Base-by-base conservation (phyloP, 2,888 invertebrate genomes). In the Lottia scabra region DNA sequence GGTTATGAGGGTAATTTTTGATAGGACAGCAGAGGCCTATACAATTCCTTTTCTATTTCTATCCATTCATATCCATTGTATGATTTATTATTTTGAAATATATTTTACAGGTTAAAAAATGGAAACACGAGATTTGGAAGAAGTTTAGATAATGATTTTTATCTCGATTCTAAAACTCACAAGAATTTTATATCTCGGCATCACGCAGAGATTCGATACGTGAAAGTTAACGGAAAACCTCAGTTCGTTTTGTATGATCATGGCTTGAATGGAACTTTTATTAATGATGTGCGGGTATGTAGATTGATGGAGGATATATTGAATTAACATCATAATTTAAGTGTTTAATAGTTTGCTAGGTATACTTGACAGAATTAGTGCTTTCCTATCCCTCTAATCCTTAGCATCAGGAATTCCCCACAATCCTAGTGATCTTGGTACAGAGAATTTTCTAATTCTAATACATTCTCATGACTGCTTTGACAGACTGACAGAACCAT, bases 181-280 rank as follows among this genome's bases (percentile, higher is more conserved):
- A 83, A 84, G 72, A 89, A 89, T 70, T 88, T 90, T 82, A 90
- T 90, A 38, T 90, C 90, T 3, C 84, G 90, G 12, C 82, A 85
- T 64, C 90, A 90, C 80, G 89, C 90, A 12, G 86, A 87, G 68
- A 87, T 90, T 56, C 84, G 87, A 4, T 75, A 75, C n/a, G 77
- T 77, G 44, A 82, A 82, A 44, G 81, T 83, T 19, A 80, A 84
- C 70, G 88, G 88, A 5, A 76, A 78, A 13, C 79, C 82, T 12
- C 77, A 82, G 5, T 90, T 87, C 80, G 75, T 80, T 8, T 81
- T 90, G 6, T 74, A 80, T 38, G 90, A 90, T 77, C 82, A 81
- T 44, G 89, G 90, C 13, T 82, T 90, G n/a, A 90, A 90, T 79
- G 90, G 90, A 46, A 90, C 90, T 19, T 90, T 89, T 77, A 85